Evolutionary conservation across 2,888 invertebrate species (phyloP).

Genomic region (Scrobipalpa atriplicella): DNA sequence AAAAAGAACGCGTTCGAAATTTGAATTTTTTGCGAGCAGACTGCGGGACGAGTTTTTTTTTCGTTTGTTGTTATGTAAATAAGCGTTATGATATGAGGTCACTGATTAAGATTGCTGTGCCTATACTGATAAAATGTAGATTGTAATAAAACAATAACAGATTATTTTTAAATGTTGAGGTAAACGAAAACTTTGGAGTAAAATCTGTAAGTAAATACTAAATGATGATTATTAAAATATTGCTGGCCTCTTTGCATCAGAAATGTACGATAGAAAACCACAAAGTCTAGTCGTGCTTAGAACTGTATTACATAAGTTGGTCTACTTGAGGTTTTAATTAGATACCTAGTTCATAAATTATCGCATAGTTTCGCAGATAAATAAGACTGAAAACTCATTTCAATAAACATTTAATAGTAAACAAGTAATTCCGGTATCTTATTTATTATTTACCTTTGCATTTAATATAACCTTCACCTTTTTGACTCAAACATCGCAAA

Average conservation of each 20-base stretch:
- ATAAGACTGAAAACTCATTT: too few species aligned
- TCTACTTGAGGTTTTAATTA: slow-evolving; percentile 1
- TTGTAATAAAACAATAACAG: background rate
- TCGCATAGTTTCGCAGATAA: too few species aligned
- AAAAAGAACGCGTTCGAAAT: slow-evolving; percentile 20
- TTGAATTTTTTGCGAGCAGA: slow-evolving; percentile 21
- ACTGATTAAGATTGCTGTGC: background rate
- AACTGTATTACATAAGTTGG: background rate
- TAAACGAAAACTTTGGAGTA: too few species aligned
- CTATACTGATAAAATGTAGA: background rate
- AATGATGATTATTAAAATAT: too few species aligned
- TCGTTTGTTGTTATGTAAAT: background rate
- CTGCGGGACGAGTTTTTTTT: slow-evolving; percentile 6
- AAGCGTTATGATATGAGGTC: slow-evolving; percentile 18
- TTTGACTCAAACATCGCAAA: background rate
- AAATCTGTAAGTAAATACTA: too few species aligned
- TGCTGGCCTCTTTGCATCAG: too few species aligned
- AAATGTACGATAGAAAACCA: too few species aligned
- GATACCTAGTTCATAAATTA: too few species aligned
- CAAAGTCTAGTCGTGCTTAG: background rate
- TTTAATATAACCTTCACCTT: slow-evolving; percentile 3
- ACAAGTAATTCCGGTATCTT: background rate
- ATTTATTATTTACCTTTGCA: background rate
- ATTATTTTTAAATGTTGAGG: too few species aligned
- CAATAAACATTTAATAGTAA: background rate